Evolutionary conservation across 1,140 invertebrate genomes (phyloP).

Genomic region (Pseudomyrmex flavicornis): DNA sequence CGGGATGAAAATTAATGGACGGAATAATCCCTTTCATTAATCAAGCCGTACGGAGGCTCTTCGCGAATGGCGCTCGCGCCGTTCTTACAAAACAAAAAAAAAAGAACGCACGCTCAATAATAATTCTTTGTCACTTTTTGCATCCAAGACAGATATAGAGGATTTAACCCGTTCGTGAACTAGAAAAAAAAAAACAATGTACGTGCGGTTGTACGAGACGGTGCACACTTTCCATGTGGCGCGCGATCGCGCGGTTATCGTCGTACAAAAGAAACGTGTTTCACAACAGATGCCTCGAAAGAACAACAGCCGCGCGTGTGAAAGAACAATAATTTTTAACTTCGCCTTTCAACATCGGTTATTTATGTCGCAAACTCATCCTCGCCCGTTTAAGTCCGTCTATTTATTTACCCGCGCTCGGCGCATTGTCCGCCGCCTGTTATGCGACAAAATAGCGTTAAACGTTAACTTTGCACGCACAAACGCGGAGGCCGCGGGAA

Average conservation of each 20-base stretch:
- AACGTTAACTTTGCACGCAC: neutral
- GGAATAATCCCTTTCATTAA: constrained; percentile 54
- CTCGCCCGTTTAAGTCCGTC: neutral
- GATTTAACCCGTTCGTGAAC: constrained; percentile 4
- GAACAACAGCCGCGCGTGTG: neutral
- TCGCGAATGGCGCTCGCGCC: neutral
- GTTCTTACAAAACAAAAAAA: neutral
- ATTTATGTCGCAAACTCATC: constrained; percentile 20
- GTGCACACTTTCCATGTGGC: neutral
- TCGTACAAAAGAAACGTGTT: neutral
- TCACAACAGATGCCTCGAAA: neutral
- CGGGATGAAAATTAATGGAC: constrained; percentile 57
- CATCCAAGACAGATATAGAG: neutral
- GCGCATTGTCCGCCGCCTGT: neutral
- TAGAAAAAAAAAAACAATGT: neutral
- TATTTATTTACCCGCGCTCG: constrained; percentile 1
- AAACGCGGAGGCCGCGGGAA: neutral
- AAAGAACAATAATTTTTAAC: constrained; percentile 48
- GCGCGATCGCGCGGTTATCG: neutral
- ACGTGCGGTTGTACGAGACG: too few species aligned
- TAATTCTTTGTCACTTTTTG: constrained; percentile 41
- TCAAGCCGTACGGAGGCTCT: constrained; percentile 8
- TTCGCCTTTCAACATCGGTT: constrained; percentile 1
- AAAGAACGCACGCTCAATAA: constrained; percentile 22
- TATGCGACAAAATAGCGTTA: constrained; percentile 23